phyloP scores from a whole-genome alignment of 2,888 invertebrate genomes.

The Troides aeacus region DNA sequence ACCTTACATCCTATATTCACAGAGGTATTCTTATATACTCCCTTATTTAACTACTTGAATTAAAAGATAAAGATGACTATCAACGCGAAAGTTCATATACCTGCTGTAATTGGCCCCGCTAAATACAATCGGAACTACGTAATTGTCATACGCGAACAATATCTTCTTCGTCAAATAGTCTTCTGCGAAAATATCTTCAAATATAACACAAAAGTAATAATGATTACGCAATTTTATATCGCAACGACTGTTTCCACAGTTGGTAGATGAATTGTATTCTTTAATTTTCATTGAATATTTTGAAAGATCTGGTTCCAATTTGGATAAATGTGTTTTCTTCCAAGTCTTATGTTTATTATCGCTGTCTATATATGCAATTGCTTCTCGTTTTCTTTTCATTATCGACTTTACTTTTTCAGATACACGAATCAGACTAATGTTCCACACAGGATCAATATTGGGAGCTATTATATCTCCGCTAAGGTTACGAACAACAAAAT shows the following conservation, averaged over 20 bases:
- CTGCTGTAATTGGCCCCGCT: constrained; percentile 82
- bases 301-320: constrained; percentile 52
- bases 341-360: constrained; percentile 45
- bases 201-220: constrained; percentile 61
- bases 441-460: constrained; percentile 41
- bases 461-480: constrained; percentile 49
- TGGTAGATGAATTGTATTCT: constrained; percentile 44
- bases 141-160: constrained; percentile 72
- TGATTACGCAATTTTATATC: constrained; percentile 45
- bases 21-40: too few species aligned
- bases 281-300: constrained; percentile 52
- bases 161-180: constrained; percentile 59
- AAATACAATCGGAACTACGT: constrained; percentile 84
- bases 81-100: constrained; percentile 34
- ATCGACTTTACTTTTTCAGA: constrained; percentile 38
- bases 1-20: too few species aligned
- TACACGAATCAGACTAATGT: constrained; percentile 34
- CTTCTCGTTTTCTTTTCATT: constrained; percentile 47
- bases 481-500: constrained; percentile 49
- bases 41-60: too few species aligned
- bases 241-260: constrained; percentile 44
- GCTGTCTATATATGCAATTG: constrained; percentile 56
- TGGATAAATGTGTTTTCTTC: constrained; percentile 47
- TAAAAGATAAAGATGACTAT: too few species aligned
- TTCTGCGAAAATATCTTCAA: constrained; percentile 60